Evolutionary conservation across 2,888 invertebrate genomes (phyloP).

Genomic region (Mesochorus sp.): DNA sequence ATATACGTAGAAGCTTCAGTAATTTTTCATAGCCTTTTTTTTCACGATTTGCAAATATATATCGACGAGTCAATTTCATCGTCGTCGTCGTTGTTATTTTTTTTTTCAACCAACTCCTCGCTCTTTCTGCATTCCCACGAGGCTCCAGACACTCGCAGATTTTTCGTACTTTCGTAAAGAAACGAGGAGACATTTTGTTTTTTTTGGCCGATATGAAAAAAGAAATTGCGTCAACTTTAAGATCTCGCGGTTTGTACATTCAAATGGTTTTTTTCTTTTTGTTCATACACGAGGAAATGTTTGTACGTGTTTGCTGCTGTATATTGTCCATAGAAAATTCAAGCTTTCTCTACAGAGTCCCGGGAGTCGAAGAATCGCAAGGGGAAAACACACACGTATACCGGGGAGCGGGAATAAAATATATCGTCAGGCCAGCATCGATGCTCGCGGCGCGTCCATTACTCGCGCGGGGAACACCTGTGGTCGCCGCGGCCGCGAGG

Average conservation of each 20-base stretch:
- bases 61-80: background rate
- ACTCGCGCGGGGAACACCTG: constrained; percentile 69
- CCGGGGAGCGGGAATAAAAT: constrained; percentile 70
- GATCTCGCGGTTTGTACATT: too few species aligned
- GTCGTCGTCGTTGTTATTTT: constrained; percentile 12
- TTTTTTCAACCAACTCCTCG: background rate
- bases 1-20: background rate
- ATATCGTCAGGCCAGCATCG: constrained; percentile 68
- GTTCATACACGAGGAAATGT: background rate
- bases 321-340: too few species aligned
- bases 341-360: constrained; percentile 69
- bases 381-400: too few species aligned
- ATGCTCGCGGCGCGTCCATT: constrained; percentile 63
- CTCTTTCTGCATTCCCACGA: constrained; percentile 45
- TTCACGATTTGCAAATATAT: background rate
- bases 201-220: too few species aligned
- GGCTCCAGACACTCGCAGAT: constrained; percentile 34
- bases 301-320: background rate
- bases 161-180: constrained; percentile 49
- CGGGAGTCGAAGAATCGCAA: constrained; percentile 62
- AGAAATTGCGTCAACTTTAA: background rate
- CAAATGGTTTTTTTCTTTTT: too few species aligned
- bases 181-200: background rate
- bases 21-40: background rate
- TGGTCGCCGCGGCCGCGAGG: constrained; percentile 58